Base-by-base conservation (phyloP, 2,797 vertebrate species). In the Urophycis tenuis region DNA sequence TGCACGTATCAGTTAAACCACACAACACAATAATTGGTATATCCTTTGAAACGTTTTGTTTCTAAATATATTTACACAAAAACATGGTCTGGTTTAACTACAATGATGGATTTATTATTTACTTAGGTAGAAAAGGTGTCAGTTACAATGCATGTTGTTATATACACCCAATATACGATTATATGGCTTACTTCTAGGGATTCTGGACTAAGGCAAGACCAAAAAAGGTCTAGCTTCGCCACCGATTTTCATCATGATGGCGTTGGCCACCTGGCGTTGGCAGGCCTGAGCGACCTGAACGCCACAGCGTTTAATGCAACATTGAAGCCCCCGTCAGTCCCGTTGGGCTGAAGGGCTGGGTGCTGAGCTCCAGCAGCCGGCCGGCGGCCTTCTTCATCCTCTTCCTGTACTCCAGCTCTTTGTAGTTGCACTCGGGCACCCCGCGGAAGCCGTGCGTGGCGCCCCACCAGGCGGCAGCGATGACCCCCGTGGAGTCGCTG, bases 381-480 rank as follows among this genome's bases (percentile, higher is more conserved):
- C 78, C 80, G 1, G 89, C 94, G 5, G 87, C 85, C 60, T 78
- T 83, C 74, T 92, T 88, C 79, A 95, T 79, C 30, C 92, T 87
- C 0, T 85, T 78, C 81, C 83, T 87, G 84, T 94, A 95, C 82
- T 95, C 94, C 11, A 95, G 77, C 1, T 86, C 83, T 29, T 87
- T 3, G 0, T 93, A 91, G 81, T 95, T 94, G 41, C 81, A 80
- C 33, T 82, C 2, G 0, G 73, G 85, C 29, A 95, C 90, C 0
- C 91, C 91, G 25, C 22, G 78, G 81, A 93, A 93, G 60, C 93
- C 93, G 0, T 93, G 80, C 71, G 93, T 86, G n/a, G 90, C 88
- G 0, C 94, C 94, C 93, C 93, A 95, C 93, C 94, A 95, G 80
- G 91, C 87, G 17, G 86, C 93, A 0, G 93, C 94, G 0, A 95